A percentile compares a stretch with the other conserved stretches of the same genome.
Conservation (phyloP, 92 coral and sea anemone genomes). For the Palythoa heliodiscus region DNA sequence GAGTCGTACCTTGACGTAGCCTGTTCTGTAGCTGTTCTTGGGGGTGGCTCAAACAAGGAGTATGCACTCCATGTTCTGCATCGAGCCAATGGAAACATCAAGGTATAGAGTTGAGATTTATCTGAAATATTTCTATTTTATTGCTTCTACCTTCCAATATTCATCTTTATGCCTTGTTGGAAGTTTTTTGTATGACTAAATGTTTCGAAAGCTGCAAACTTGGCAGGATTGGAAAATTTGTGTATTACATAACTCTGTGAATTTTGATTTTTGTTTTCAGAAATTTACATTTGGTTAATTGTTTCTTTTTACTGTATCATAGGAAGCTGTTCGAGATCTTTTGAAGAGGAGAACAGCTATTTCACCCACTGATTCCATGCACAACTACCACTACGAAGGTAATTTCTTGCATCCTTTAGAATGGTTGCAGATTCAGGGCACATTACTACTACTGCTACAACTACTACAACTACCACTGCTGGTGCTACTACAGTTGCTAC, state of each 20-base stretch:
- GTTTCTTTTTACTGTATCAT: background rate
- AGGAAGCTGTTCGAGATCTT: slow-evolving; percentile 90
- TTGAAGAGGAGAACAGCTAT: slow-evolving; percentile 75
- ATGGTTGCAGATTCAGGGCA: too few relatives aligned
- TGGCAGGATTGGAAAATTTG: too few relatives aligned
- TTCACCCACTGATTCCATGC: slow-evolving; percentile 74
- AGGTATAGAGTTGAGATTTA: slow-evolving; percentile 57
- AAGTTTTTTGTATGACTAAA: background rate
- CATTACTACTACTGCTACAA: too few relatives aligned
- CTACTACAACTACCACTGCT: too few relatives aligned
- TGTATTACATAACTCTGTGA: too few relatives aligned
- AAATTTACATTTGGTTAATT: too few relatives aligned
- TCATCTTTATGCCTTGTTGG: background rate
- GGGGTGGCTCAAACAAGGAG: slow-evolving; percentile 97
- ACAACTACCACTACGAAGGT: slow-evolving; percentile 94
- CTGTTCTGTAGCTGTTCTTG: slow-evolving; percentile 94
- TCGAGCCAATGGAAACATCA: slow-evolving; percentile 83
- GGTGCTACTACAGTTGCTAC: too few relatives aligned
- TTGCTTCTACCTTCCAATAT: background rate
- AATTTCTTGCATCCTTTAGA: background rate
- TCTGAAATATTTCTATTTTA: background rate
- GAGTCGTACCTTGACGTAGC: slow-evolving; percentile 95
- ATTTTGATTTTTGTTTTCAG: too few relatives aligned
- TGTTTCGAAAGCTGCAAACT: background rate
- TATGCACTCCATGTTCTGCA: slow-evolving; percentile 90